These are phyloP conservation scores for Casuarius casuarius DNA, from an alignment of 2,113 vertebrate genomes.

Conservation along the genomic window DNA sequence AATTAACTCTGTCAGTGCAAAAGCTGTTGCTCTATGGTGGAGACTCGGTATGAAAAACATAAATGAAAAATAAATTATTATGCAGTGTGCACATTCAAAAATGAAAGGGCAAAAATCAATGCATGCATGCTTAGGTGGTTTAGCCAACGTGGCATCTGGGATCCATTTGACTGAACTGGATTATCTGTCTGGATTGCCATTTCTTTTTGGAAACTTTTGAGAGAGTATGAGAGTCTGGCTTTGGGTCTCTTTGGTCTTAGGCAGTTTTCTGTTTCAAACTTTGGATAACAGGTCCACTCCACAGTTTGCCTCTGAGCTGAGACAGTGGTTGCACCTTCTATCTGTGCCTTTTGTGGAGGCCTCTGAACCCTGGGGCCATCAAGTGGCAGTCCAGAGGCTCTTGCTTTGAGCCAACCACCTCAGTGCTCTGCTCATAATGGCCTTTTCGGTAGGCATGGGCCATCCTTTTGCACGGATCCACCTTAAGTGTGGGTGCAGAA, in stretches of 20 bases:
- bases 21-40: not conserved
- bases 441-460: not conserved
- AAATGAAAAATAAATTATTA: not conserved
- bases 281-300: not conserved
- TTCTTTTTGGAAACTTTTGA: conserved; percentile 7
- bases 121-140: not conserved
- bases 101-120: not conserved
- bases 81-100: not conserved
- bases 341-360: not conserved
- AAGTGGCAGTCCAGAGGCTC: not conserved
- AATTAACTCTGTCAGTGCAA: not conserved
- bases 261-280: not conserved
- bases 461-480: not conserved
- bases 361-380: not conserved
- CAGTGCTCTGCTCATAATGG: not conserved
- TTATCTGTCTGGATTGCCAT: not conserved
- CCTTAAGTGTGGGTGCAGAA: not conserved
- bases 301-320: not conserved
- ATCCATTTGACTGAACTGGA: not conserved
- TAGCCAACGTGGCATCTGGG: not conserved
- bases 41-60: not conserved
- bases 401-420: not conserved
- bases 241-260: not conserved
- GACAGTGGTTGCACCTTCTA: not conserved
- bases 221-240: not conserved